Conservation (phyloP, 1,140 invertebrate species). For the Hyphantria cunea region DNA sequence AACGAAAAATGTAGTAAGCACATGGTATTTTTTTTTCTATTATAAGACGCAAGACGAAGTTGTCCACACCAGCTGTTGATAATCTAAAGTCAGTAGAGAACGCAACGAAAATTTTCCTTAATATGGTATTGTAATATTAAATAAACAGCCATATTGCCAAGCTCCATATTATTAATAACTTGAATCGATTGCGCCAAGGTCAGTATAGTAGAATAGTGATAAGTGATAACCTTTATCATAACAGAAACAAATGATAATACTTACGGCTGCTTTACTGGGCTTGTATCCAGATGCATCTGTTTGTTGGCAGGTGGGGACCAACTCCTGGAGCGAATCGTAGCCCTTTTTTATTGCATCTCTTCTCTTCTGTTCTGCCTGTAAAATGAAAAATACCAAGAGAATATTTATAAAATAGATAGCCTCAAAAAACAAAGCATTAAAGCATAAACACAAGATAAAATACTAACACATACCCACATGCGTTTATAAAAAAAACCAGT, state of each 20-base stretch:
- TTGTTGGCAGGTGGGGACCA: constrained; percentile 96
- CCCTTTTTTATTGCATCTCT: constrained; percentile 98
- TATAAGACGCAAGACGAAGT: too few species aligned
- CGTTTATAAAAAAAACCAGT: too few species aligned
- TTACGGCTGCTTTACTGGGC: constrained; percentile 95
- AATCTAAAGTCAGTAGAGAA: too few species aligned
- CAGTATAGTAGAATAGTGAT: constrained; percentile 16
- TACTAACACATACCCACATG: too few species aligned
- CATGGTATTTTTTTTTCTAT: too few species aligned
- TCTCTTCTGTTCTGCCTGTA: constrained; percentile 95
- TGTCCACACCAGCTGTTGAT: too few species aligned
- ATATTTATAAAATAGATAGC: background rate
- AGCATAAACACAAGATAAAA: background rate
- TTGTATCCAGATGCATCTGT: constrained; percentile 95
- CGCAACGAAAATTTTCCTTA: too few species aligned
- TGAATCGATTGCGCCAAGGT: constrained; percentile 24
- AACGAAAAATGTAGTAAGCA: too few species aligned
- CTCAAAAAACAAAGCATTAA: background rate
- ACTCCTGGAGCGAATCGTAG: constrained; percentile 94
- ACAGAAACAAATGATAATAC: constrained; percentile 36
- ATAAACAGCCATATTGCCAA: background rate
- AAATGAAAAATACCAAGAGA: constrained; percentile 25
- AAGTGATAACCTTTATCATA: constrained; percentile 16
- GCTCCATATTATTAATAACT: constrained; percentile 8
- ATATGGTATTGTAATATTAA: background rate